Evolutionary conservation across 2,797 vertebrate species (phyloP).

Genomic region (Hippopotamyrus pictus): DNA sequence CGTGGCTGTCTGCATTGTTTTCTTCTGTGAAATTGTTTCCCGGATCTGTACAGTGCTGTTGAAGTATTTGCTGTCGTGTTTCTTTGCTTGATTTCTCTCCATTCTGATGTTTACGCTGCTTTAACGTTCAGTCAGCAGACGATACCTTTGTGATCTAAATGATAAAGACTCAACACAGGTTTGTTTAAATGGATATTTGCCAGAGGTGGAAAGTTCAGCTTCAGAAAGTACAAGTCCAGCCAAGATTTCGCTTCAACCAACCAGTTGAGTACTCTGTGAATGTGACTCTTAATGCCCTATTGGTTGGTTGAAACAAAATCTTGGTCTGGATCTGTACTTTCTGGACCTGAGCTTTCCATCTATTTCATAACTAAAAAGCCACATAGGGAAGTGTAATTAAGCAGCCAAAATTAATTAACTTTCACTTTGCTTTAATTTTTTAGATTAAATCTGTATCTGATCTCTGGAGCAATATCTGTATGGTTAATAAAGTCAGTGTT

Average conservation of each 20-base stretch:
- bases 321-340: background rate
- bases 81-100: conserved; percentile 22
- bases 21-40: conserved; percentile 66
- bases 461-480: conserved; percentile 99
- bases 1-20: conserved; percentile 49
- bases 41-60: conserved; percentile 64
- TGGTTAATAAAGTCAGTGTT: conserved; percentile 98
- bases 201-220: background rate
- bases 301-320: background rate
- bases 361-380: conserved; percentile 33
- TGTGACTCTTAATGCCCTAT: background rate
- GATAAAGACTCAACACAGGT: conserved; percentile 51
- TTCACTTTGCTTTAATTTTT: conserved; percentile 86
- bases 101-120: conserved; percentile 50
- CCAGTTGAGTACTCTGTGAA: background rate
- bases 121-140: conserved; percentile 44
- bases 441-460: conserved; percentile 87
- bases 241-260: background rate
- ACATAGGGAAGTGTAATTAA: conserved; percentile 55
- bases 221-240: background rate
- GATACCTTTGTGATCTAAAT: conserved; percentile 72
- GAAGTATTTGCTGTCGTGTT: conserved; percentile 42
- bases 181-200: background rate
- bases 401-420: conserved; percentile 94
- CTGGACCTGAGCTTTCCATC: background rate